Base-by-base conservation (phyloP, 2,113 vertebrate species). In the Lota lota region DNA sequence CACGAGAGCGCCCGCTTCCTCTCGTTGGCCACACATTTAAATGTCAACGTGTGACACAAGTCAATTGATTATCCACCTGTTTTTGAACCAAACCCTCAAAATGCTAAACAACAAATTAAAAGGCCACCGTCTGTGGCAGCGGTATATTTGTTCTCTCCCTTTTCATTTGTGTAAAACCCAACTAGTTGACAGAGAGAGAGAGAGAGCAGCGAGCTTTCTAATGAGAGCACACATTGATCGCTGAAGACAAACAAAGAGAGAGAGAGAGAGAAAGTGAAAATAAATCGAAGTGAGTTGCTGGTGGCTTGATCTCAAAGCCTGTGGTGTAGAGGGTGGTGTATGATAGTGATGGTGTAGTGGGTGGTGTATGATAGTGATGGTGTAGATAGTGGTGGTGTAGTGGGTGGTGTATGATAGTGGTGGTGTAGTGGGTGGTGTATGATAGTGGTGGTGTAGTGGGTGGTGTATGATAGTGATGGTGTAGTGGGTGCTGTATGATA, bases 21-120 rank as follows among this genome's bases (percentile, higher is more conserved):
- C 40, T 47, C 40, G 40, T 47, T 47, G 8, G 71, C 74, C 78
- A 72, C 82, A 78, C 80, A 81, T 88, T 90, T 87, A 89, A 92
- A 92, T 91, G 90, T 89, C 89, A 91, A 78, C 18, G 76, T 63
- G 63, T 77, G 80, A 87, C 83, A 88, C 85, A 86, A 87, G 87
- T 73, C 85, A 87, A 91, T 89, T 89, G 89, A 91, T 92, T 91
- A 86, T 87, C 88, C 77, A 82, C 83, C 85, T 88, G 79, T 76
- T 59, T 19, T 22, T n/a, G 63, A 73, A 85, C 83, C 76, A 88
- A 83, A 79, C 77, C 80, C 82, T 87, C 84, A 80, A 90, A 88
- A 90, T 88, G 85, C 89, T 90, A 83, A 90, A 82, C 85, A 87
- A 88, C 88, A 86, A 89, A 91, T 90, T 87, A 91, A 86, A 91